Base-by-base conservation (phyloP, 2,797 vertebrate genomes). In the Melanotaenia parkinsoni region DNA sequence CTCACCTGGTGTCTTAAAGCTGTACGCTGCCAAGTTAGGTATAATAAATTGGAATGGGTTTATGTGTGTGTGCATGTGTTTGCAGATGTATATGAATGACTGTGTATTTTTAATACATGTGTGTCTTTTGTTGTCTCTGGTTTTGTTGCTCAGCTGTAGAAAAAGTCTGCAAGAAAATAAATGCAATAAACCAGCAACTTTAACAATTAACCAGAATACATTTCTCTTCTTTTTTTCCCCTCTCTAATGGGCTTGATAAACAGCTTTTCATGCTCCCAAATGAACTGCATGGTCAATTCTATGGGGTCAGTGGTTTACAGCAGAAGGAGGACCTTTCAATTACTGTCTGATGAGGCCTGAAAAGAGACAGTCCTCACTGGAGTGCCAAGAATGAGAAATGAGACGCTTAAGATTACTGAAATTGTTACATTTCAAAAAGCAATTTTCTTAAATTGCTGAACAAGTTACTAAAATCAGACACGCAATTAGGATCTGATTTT, bases 401-500 rank as follows among this genome's bases (percentile, higher is more conserved):
- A 90, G 88, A 89, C 4, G 69, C 88, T 89, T 82, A 83, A 89
- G 74, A 88, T 86, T 83, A 89, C 58, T 85, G 69, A 90, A 88
- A 91, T 89, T 90, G 88, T 92, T 89, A 86, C 85, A 88, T 91
- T 90, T 90, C 88, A 90, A 92, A 94, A 92, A 88, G 90, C 88
- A 89, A 92, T 94, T 89, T 92, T 70, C 85, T 84, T 85, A 91
- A 92, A 93, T 88, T 90, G 89, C 88, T 83, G 86, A 92, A 92
- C 88, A 91, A 89, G 88, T 93, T 86, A 71, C 70, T 85, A 87
- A 93, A 92, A 90, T 93, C 92, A 91, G 89, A 92, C 91, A 91
- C 72, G 90, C 92, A 94, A 93, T 94, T 93, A 93, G 83, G 89
- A 93, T 91, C 81, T 84, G 90, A 91, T 90, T 93, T 93, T 85